These are phyloP conservation scores for Lates japonicus DNA, from an alignment of 2,797 vertebrate species.

Conservation along the genomic window DNA sequence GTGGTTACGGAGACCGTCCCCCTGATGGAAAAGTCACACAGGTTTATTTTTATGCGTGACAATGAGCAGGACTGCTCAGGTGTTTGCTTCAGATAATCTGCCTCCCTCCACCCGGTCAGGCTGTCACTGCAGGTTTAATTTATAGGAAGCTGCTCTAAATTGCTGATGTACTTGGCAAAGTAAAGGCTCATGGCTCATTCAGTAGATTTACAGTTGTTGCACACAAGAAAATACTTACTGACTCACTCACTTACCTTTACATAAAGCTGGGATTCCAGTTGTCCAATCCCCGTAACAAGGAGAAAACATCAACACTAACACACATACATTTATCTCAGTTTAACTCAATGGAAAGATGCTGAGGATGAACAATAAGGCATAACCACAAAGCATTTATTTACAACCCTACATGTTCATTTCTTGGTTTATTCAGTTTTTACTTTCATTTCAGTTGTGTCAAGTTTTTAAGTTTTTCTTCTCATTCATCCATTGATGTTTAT, in stretches of 20 bases:
- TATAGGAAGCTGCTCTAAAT: background rate
- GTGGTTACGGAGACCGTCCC: background rate
- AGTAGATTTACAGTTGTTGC: background rate
- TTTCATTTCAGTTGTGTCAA: conserved; percentile 22
- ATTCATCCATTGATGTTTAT: conserved; percentile 48
- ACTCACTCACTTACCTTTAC: background rate
- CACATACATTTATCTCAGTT: background rate
- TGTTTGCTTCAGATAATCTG: background rate
- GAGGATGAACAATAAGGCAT: background rate
- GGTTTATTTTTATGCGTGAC: background rate
- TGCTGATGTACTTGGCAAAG: no score
- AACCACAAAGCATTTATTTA: background rate
- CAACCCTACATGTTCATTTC: conserved; percentile 6
- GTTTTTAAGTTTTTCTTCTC: conserved; percentile 32
- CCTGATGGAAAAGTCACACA: background rate
- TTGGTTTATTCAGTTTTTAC: conserved; percentile 11
- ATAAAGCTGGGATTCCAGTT: background rate
- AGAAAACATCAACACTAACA: background rate
- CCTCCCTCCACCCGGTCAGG: no score
- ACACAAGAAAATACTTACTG: background rate
- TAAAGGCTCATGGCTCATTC: background rate
- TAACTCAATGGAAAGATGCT: background rate
- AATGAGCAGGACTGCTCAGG: background rate
- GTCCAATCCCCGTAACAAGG: background rate
- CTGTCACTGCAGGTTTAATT: background rate